phyloP scores from a whole-genome alignment of 1,140 invertebrate species.

The Lutraria rhynchaena region DNA sequence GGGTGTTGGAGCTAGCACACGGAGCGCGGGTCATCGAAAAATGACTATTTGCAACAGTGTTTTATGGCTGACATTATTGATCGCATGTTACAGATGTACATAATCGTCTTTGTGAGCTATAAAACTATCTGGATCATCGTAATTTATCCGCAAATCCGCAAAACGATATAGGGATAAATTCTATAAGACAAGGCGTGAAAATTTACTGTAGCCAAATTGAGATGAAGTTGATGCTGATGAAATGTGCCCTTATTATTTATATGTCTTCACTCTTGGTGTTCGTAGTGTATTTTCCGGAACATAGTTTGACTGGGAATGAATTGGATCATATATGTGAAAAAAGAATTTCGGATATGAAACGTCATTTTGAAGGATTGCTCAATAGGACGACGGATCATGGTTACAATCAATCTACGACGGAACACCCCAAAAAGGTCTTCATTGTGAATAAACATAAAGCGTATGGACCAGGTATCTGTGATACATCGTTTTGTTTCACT shows the following conservation, averaged over 20 bases:
- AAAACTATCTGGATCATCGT: too few species aligned
- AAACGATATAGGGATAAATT: too few species aligned
- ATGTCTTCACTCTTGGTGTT: background rate
- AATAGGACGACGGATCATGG: conserved; percentile 10
- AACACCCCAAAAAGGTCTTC: background rate
- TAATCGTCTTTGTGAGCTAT: too few species aligned
- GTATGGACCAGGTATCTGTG: conserved; percentile 13
- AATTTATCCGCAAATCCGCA: too few species aligned
- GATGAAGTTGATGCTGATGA: conserved; percentile 27
- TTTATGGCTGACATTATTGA: too few species aligned
- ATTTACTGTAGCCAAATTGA: too few species aligned
- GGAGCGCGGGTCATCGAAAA: too few species aligned
- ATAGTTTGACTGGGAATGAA: background rate
- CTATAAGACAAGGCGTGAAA: too few species aligned
- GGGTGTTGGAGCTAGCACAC: too few species aligned
- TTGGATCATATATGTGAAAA: background rate
- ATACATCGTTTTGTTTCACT: background rate
- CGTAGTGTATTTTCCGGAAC: conserved; percentile 10
- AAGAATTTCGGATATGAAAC: background rate
- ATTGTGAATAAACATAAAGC: too few species aligned
- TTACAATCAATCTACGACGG: background rate
- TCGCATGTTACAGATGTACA: too few species aligned
- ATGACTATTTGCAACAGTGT: too few species aligned
- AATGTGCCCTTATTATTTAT: conserved; percentile 2
- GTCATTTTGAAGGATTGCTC: background rate